Conservation (phyloP, 2,888 invertebrate genomes). For the Nemotelus pantherinus region DNA sequence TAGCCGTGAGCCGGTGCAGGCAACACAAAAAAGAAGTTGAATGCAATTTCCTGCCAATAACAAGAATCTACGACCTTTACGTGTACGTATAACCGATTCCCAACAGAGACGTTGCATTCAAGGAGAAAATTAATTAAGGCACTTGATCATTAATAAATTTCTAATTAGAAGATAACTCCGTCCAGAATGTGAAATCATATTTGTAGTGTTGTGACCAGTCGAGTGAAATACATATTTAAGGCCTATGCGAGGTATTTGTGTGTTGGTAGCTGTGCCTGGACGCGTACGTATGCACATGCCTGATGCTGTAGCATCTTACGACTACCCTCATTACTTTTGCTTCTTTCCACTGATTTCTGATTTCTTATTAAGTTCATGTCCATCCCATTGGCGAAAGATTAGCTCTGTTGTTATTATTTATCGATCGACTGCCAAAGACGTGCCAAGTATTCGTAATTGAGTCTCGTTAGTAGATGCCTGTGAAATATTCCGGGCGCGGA, state of each 20-base stretch:
- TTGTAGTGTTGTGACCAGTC: not conserved
- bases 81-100: slow-evolving; percentile 26
- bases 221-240: not conserved
- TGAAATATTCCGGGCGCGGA: slow-evolving; percentile 32
- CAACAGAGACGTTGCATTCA: slow-evolving; percentile 44
- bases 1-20: slow-evolving; percentile 12
- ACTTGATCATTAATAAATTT: slow-evolving; percentile 56
- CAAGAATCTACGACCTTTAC: slow-evolving; percentile 37
- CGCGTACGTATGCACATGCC: not conserved
- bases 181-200: slow-evolving; percentile 42
- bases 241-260: slow-evolving; percentile 15
- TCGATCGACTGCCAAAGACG: slow-evolving; percentile 62
- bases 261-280: not conserved
- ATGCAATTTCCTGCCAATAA: slow-evolving; percentile 51
- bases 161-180: slow-evolving; percentile 55
- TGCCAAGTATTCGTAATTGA: slow-evolving; percentile 52
- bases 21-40: slow-evolving; percentile 43
- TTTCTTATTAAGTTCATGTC: not conserved
- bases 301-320: too few relatives aligned
- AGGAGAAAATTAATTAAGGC: slow-evolving; percentile 55
- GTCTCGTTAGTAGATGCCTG: slow-evolving; percentile 46
- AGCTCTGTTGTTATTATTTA: slow-evolving; percentile 48
- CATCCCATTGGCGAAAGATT: slow-evolving; percentile 34
- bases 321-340: too few relatives aligned
- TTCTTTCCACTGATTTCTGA: too few relatives aligned